Conservation (phyloP, 2,888 invertebrate genomes). For the Hydrotaea diabolus region DNA sequence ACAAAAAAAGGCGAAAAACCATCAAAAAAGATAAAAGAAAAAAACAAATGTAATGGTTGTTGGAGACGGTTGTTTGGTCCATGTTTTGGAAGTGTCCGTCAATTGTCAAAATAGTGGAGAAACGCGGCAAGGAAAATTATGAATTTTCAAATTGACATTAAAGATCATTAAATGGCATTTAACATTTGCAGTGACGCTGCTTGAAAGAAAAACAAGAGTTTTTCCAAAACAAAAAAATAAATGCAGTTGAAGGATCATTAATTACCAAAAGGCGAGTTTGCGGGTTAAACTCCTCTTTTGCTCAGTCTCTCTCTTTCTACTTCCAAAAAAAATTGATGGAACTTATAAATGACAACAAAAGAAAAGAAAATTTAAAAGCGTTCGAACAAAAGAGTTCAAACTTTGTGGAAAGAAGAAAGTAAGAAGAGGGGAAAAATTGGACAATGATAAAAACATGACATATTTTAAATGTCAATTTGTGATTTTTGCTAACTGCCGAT, state of each 20-base stretch:
- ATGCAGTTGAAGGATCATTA: constrained; percentile 64
- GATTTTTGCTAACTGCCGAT: constrained; percentile 3
- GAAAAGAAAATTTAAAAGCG: background rate
- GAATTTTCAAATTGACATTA: constrained; percentile 50
- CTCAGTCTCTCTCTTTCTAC: too few relatives aligned
- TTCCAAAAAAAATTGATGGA: background rate
- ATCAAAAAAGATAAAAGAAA: background rate
- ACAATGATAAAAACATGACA: constrained; percentile 67
- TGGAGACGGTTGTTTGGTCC: background rate
- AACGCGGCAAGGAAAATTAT: constrained; percentile 16
- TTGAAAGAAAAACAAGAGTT: background rate
- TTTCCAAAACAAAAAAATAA: too few relatives aligned
- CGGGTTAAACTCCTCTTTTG: too few relatives aligned
- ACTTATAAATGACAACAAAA: background rate
- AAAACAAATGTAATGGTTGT: background rate
- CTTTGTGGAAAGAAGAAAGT: constrained; percentile 3
- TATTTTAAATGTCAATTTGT: constrained; percentile 64
- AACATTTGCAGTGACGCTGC: background rate
- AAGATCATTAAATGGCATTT: constrained; percentile 54
- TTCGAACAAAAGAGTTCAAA: background rate
- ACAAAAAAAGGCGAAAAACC: background rate
- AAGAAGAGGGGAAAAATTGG: constrained; percentile 41
- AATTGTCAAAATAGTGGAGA: constrained; percentile 20
- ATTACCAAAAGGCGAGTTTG: constrained; percentile 45
- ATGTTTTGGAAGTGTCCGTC: constrained; percentile 33